Conservation (phyloP, 2,797 vertebrate genomes). For the Poeciliopsis paucimaculata region DNA sequence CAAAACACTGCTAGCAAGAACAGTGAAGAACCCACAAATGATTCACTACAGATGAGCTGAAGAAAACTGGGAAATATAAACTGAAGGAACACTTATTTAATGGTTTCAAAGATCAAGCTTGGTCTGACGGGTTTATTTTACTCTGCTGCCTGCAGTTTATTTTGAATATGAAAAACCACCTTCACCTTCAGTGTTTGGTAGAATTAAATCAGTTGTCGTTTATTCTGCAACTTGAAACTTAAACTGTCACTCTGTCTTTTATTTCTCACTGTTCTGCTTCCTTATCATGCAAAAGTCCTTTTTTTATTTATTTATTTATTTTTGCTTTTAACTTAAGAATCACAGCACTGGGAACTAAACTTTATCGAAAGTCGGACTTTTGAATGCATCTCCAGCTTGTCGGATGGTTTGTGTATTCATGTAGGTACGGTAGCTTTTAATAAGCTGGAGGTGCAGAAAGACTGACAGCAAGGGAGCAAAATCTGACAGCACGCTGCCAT, state of each 20-base stretch:
- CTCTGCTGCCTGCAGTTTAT: not conserved
- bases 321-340: not conserved
- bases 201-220: not conserved
- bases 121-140: not conserved
- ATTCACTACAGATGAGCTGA: not conserved
- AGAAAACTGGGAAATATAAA: not conserved
- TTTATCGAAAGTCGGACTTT: not conserved
- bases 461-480: conserved; percentile 43
- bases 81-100: not conserved
- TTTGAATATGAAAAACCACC: not conserved
- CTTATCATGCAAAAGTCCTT: not conserved
- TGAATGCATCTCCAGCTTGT: not conserved
- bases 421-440: conserved; percentile 10
- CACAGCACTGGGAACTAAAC: not conserved
- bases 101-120: not conserved
- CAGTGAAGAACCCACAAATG: not conserved
- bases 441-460: conserved; percentile 24
- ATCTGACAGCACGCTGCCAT: conserved; percentile 24
- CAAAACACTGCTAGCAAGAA: not conserved
- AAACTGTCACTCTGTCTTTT: not conserved
- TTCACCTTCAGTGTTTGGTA: not conserved
- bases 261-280: not conserved
- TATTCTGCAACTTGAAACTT: not conserved
- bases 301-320: too few species aligned
- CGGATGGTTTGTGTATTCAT: not conserved